Base-by-base conservation (phyloP, 1,140 invertebrate genomes). In the Drosophila mauritiana region DNA sequence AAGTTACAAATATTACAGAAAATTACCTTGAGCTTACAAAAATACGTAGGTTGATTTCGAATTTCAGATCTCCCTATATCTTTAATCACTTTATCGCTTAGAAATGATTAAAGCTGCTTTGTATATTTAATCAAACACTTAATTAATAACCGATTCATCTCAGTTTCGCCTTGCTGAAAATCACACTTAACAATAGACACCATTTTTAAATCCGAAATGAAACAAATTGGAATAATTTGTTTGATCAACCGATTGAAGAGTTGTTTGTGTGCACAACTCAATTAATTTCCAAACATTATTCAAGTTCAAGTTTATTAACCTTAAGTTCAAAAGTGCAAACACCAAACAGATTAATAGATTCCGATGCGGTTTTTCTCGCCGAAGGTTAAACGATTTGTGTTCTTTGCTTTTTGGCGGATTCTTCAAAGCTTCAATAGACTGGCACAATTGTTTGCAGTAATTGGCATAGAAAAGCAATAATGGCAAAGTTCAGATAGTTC, bases 281-380 rank as follows among this genome's bases (percentile, higher is more conserved):
- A 78, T 82, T 82, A 83, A 74, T 73, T 68, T 67, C 55, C 65
- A 48, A 82, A 59, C 68, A 82, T 57, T 57, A 65, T 64, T 85
- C 77, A 85, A 85, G 81, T 80, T 85, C 65, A 80, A 78, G 81
- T 84, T 85, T 80, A 85, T 80, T 84, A 57, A 84, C 81, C 81
- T 68, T 59, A 65, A 31, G 73, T 57, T 59, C 58, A 79, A 72
- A 79, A 72, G 70, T 78, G 61, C 46, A 61, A 70, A 52, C 52
- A 65, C 15, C 49, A 73, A 73, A 78, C 36, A 70, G 68, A 70
- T 70, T 70, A 70, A 70, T 57, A 56, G 36, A 57, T 57, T 40
- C 43, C 27, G 39, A 36, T 45, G 59, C n/a, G 59, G 39, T 63
- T 70, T 70, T 57, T 57, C 64, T 49, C 20, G 11, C 13, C 10